Percentiles rank a stretch among this genome's conserved stretches.
phyloP scores from a whole-genome alignment of 2,113 vertebrate genomes.

The Ondatra zibethicus region DNA sequence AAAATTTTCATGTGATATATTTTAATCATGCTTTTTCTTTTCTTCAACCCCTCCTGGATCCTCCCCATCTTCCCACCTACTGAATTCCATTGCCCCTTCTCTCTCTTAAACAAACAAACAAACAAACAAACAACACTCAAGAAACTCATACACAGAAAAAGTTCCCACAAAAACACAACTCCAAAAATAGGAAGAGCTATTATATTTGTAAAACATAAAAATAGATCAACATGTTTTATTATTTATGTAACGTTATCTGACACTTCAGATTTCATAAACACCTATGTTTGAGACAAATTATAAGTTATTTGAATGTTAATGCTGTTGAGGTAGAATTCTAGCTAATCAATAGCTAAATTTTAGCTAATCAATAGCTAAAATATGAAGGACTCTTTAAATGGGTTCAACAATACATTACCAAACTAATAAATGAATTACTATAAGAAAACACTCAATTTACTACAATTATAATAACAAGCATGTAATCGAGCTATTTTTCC shows the following conservation, averaged over 20 bases:
- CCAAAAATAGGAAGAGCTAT: background rate
- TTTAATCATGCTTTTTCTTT: background rate
- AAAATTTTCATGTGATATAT: background rate
- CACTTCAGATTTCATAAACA: background rate
- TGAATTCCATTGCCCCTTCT: background rate
- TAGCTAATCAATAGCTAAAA: slow-evolving; percentile 24
- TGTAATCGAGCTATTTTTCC: slow-evolving; percentile 1
- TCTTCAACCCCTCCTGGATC: background rate
- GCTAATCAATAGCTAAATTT: background rate
- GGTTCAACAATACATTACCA: background rate
- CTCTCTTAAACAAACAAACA: background rate
- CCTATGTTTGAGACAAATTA: background rate
- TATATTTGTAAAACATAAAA: background rate
- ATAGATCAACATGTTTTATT: background rate
- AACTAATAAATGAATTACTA: background rate
- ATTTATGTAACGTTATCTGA: slow-evolving; percentile 8
- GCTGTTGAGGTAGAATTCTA: slow-evolving; percentile 1
- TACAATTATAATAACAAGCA: background rate
- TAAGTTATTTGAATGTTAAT: background rate
- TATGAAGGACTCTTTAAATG: background rate
- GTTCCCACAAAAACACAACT: background rate
- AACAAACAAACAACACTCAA: background rate
- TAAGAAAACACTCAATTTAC: background rate
- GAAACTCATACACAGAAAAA: background rate
- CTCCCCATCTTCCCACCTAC: background rate